Percentiles rank a stretch among this genome's conserved stretches.
phyloP scores from a whole-genome alignment of 2,113 vertebrate genomes.

The Xiphias gladius region DNA sequence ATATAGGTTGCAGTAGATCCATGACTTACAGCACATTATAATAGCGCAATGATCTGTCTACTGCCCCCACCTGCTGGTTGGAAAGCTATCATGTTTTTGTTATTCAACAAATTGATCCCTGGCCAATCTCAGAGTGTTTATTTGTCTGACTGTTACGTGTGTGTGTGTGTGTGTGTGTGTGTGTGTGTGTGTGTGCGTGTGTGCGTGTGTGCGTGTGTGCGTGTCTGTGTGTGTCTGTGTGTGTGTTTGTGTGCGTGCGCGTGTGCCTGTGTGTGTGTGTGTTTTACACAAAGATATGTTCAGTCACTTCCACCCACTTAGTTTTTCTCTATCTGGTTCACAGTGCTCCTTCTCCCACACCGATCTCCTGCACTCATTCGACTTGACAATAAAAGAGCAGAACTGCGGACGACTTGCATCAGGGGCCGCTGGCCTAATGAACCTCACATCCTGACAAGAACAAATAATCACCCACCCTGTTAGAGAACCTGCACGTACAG shows the following conservation, averaged over 20 bases:
- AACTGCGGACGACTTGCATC: slow-evolving; percentile 27
- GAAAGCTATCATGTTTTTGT: slow-evolving; percentile 69
- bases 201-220: slow-evolving; percentile 13
- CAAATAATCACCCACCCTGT: slow-evolving; percentile 58
- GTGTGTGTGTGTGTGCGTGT: slow-evolving; percentile 28
- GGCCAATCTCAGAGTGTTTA: slow-evolving; percentile 58
- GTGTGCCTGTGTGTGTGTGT: slow-evolving; percentile 14
- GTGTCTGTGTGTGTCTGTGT: slow-evolving; percentile 25
- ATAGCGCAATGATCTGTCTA: slow-evolving; percentile 72
- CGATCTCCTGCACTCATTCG: slow-evolving; percentile 61
- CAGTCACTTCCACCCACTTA: slow-evolving; percentile 76
- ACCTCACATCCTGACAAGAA: slow-evolving; percentile 58
- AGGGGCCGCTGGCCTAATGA: slow-evolving; percentile 53
- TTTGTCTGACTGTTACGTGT: slow-evolving; percentile 49
- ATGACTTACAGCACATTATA: slow-evolving; percentile 41
- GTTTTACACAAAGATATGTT: slow-evolving; percentile 66
- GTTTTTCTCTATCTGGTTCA: slow-evolving; percentile 59
- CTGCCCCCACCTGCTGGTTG: slow-evolving; percentile 86
- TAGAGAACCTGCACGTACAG: slow-evolving; percentile 35
- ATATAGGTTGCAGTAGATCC: slow-evolving; percentile 27
- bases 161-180: slow-evolving; percentile 18
- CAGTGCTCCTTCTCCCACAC: slow-evolving; percentile 74
- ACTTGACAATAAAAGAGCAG: slow-evolving; percentile 58
- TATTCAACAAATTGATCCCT: slow-evolving; percentile 73
- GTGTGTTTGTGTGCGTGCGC: slow-evolving; percentile 30